Evolutionary conservation across 2,113 vertebrate species (phyloP), one percentile per base, ranked within the genome.

Genomic region (Oriolus oriolus): DNA sequence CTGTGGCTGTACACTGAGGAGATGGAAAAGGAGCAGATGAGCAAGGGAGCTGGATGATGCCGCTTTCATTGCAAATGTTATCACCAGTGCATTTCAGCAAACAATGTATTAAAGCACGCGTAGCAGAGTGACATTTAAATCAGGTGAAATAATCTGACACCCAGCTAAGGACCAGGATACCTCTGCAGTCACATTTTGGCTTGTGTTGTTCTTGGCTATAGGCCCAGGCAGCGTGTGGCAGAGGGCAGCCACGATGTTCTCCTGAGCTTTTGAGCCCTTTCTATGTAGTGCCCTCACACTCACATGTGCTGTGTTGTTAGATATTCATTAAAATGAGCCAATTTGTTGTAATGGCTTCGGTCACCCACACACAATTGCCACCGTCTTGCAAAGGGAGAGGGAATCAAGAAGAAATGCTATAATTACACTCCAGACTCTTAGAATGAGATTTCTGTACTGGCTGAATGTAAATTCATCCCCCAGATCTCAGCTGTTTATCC

Each of bases 271-370:
- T 23, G 28, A 84, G 5, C 41, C 10, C 1, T 31, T 47, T 60
- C 1, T 8, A 0, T 33, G 31, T 13, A 1, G 60, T 79, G 61
- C 42, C 68, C 80, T 78, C 61, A 11, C 16, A 5, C 5, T 65
- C 50, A 9, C 4, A 2, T 22, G 24, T 9, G 5, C 50, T 47
- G 11, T 71, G 39, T 28, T 75, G 61, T n/a, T 68, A 73, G 89
- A 56, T 7, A 22, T 90, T 93, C 52, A 49, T 84, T 84, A 89
- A 95, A 95, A 96, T 94, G 60, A 96, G 87, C 93, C 74, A 91
- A 8, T 85, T 86, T 95, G 89, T 86, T 95, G 80, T 89, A 94
- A 87, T 83, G 95, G 69, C 92, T 95, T 89, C 84, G 54, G 66
- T 94, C 96, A 61, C 49, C 64, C 8, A 52, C 87, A 88, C 54